Evolutionary conservation across 1,140 invertebrate species (phyloP).

Genomic region (Heterodera schachtii): DNA sequence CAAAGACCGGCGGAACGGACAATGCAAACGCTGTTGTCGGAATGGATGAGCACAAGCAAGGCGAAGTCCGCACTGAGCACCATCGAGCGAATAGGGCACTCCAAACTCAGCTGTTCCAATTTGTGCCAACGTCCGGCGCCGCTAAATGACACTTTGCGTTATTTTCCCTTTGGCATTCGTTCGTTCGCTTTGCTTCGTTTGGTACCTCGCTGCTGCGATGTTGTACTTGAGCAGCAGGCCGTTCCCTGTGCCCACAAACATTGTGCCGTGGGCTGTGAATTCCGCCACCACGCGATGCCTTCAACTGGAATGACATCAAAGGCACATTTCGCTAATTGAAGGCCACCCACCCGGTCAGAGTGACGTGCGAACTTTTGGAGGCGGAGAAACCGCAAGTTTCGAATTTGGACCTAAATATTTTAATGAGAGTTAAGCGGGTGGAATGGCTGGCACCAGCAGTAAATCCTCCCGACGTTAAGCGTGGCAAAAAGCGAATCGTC

Average conservation of each 20-base stretch:
- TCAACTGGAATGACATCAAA: background rate
- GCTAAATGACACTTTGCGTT: background rate
- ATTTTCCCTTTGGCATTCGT: background rate
- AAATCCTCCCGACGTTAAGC: slow-evolving; percentile 48
- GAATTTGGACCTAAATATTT: slow-evolving; percentile 39
- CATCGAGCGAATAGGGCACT: slow-evolving; percentile 33
- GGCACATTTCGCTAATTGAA: background rate
- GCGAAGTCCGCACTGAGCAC: slow-evolving; percentile 38
- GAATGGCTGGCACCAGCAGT: slow-evolving; percentile 40
- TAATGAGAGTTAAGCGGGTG: slow-evolving; percentile 3
- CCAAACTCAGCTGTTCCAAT: slow-evolving; percentile 32
- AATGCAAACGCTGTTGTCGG: slow-evolving; percentile 43
- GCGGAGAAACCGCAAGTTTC: slow-evolving; percentile 30
- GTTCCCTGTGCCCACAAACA: slow-evolving; percentile 50
- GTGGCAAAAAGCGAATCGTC: slow-evolving; percentile 44
- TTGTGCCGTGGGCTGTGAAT: slow-evolving; percentile 31
- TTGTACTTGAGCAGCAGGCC: slow-evolving; percentile 42
- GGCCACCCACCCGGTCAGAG: slow-evolving; percentile 18
- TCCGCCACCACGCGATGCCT: slow-evolving; percentile 32
- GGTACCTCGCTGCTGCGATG: slow-evolving; percentile 32
- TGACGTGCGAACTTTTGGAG: slow-evolving; percentile 35
- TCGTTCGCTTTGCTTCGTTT: background rate
- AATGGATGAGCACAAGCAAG: slow-evolving; percentile 22
- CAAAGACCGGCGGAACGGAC: slow-evolving; percentile 41
- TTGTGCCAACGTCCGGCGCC: slow-evolving; percentile 42